phyloP scores from a whole-genome alignment of 2,797 vertebrate genomes.

The Notoglanidium macrostoma region DNA sequence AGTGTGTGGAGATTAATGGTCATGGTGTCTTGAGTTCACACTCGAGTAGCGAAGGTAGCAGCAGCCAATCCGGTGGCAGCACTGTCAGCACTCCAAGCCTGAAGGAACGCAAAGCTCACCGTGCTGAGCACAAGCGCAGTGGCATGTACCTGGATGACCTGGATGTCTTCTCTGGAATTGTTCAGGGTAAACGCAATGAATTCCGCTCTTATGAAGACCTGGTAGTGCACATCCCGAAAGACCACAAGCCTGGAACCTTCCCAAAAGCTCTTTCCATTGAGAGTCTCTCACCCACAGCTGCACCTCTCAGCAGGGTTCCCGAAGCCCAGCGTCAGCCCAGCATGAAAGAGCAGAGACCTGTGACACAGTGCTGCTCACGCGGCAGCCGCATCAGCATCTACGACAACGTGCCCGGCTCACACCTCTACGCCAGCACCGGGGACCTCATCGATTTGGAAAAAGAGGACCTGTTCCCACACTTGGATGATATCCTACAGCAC shows the following conservation, averaged over 20 bases:
- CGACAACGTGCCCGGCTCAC: constrained; percentile 94
- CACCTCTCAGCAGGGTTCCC: constrained; percentile 74
- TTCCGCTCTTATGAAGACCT: constrained; percentile 94
- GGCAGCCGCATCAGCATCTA: constrained; percentile 95
- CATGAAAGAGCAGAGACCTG: constrained; percentile 73
- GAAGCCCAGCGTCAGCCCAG: constrained; percentile 74
- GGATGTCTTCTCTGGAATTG: constrained; percentile 81
- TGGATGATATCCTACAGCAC: constrained; percentile 93
- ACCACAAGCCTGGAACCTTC: constrained; percentile 98
- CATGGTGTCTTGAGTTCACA: constrained; percentile 67
- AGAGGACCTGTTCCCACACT: constrained; percentile 88
- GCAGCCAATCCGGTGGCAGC: constrained; percentile 81
- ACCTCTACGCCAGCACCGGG: constrained; percentile 94
- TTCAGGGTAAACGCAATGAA: constrained; percentile 77
- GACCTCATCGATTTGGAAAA: constrained; percentile 94
- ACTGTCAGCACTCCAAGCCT: constrained; percentile 80
- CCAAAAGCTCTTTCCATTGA: constrained; percentile 98
- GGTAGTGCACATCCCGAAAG: constrained; percentile 94
- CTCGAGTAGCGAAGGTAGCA: constrained; percentile 82
- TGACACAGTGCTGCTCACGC: constrained; percentile 82
- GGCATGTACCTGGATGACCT: constrained; percentile 97
- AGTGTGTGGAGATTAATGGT: constrained; percentile 81
- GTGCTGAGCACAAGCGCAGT: constrained; percentile 84
- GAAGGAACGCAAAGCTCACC: constrained; percentile 81
- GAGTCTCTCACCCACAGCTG: constrained; percentile 86